Percentiles rank a stretch among this genome's conserved stretches.
Conservation (phyloP, 1,140 invertebrate species). For the Leptinotarsa undecemlineata region DNA sequence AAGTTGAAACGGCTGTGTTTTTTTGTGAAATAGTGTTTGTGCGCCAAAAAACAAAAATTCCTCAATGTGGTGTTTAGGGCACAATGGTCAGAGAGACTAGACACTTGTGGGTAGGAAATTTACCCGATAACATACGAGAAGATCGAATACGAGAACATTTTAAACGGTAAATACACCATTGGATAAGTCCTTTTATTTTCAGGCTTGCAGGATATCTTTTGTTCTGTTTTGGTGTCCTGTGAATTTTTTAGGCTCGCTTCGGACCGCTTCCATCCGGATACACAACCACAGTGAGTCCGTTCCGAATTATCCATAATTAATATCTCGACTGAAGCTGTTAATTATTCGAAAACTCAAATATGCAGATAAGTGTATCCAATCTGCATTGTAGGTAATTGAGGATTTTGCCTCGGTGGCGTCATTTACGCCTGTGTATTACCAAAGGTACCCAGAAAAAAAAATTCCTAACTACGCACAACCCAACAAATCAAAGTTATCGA, state of each 20-base stretch:
- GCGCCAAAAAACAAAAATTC: constrained; percentile 61
- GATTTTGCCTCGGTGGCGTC: neutral
- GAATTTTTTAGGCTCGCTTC: constrained; percentile 10
- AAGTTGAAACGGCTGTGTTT: constrained; percentile 52
- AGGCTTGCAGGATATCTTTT: neutral
- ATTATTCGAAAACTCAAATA: neutral
- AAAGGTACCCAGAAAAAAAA: neutral
- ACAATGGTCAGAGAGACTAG: constrained; percentile 99
- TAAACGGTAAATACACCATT: constrained; percentile 77
- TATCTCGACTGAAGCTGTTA: neutral
- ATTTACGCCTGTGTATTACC: neutral
- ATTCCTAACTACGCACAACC: neutral
- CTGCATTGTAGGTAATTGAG: neutral
- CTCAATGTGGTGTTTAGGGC: constrained; percentile 73
- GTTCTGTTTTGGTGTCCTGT: constrained; percentile 8
- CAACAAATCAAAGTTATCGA: neutral
- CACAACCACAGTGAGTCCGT: constrained; percentile 11
- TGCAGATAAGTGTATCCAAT: too few species aligned
- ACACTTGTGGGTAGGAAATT: constrained; percentile 99
- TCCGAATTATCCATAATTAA: neutral
- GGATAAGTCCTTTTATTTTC: constrained; percentile 15
- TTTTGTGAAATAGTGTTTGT: constrained; percentile 55
- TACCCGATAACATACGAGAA: constrained; percentile 97
- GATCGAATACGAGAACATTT: constrained; percentile 94
- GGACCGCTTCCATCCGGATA: neutral